phyloP scores from a whole-genome alignment of 2,113 vertebrate genomes.

The Pteropus alecto region DNA sequence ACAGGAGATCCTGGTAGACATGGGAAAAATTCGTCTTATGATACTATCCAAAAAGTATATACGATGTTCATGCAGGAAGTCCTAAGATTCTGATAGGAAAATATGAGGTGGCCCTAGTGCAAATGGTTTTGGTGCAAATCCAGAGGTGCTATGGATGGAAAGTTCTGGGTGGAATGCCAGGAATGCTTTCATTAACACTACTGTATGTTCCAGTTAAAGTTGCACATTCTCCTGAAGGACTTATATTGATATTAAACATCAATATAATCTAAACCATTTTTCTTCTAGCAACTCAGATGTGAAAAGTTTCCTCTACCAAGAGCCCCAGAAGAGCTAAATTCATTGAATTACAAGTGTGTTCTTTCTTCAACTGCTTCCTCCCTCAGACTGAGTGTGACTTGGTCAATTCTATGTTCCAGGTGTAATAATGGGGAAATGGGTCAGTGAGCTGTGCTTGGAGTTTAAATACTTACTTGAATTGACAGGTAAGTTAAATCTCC shows the following conservation, averaged over 20 bases:
- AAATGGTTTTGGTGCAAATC: background rate
- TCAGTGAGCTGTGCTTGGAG: background rate
- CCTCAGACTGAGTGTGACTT: background rate
- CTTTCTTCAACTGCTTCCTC: background rate
- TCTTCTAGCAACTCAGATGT: background rate
- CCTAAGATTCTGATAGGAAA: background rate
- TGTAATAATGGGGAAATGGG: background rate
- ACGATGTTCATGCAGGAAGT: background rate
- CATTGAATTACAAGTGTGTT: background rate
- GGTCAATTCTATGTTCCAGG: background rate
- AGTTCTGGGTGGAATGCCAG: background rate
- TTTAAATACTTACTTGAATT: background rate
- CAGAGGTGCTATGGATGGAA: background rate
- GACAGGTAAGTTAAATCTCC: background rate
- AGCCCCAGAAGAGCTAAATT: background rate
- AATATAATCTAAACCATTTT: background rate
- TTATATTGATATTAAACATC: background rate
- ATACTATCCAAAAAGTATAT: background rate
- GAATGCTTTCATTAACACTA: background rate
- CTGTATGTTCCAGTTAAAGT: background rate
- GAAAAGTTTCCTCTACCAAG: background rate
- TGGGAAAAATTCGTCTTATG: conserved; percentile 42
- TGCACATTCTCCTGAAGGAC: background rate
- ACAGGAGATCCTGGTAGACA: conserved; percentile 4
- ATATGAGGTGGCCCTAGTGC: background rate